Base-by-base conservation (phyloP, 2,797 vertebrate species). In the Sebastes wilsoni region DNA sequence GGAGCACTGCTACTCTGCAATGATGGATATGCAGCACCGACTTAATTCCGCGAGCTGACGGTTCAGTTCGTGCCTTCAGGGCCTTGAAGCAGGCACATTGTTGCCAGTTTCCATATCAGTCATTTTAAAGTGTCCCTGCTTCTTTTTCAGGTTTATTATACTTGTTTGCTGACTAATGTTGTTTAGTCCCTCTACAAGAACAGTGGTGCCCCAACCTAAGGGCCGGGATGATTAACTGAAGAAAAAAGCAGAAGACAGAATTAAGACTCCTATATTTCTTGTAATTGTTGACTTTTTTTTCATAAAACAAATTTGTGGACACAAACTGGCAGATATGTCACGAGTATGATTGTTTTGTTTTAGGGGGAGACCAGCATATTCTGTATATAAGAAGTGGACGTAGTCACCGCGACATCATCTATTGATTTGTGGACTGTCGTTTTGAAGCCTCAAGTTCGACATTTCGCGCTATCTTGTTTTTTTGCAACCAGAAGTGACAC, bases 391-490 rank as follows among this genome's bases (percentile, higher is more conserved):
- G 18, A 49, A 20, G 18, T 52, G 46, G 46, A n/a, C 46, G 18
- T 52, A 52, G 18, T n/a, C 46, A 52, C 46, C 4, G 2, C 0
- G 0, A 49, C 46, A 0, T 49, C 0, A 49, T 0, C 46, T 9
- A 0, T 1, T 49, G 46, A 0, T 49, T 46, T 46, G 42, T 46
- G 16, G 16, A 46, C 16, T 46, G 42, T 46, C 0, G 42, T 46
- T 49, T 49, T 20, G 46, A 49, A 49, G 46, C 46, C 46, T 49
- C 18, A 0, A 49, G 46, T 49, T 49, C 3, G 0, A 20, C 46
- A 49, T 49, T 42, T 42, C 1, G 11, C 34, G 11, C 34, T 13
- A 36, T 36, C 34, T 36, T 36, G 42, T 1, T 46, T 46, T 46
- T 46, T 46, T 46, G 42, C 16, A 46, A 46, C 16, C 42, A 46